Percentiles rank a stretch among this genome's conserved stretches.
phyloP scores from a whole-genome alignment of 1,140 invertebrate genomes.

The Leptestheria dahalacensis region DNA sequence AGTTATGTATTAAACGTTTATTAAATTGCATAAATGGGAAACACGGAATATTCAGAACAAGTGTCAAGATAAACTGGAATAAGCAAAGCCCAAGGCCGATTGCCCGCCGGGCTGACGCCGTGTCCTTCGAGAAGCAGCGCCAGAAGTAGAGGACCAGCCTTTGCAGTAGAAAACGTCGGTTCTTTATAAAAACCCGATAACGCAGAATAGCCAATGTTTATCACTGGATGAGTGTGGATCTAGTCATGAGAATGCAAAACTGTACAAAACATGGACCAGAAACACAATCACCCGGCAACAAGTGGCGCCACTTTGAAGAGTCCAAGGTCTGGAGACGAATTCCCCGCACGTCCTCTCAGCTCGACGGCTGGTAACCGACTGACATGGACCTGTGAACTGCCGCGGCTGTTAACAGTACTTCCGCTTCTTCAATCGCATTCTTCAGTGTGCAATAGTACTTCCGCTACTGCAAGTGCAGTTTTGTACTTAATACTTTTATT shows the following conservation, averaged over 20 bases:
- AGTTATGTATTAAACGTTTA: too few relatives aligned
- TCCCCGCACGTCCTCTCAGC: not conserved
- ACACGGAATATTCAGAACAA: not conserved
- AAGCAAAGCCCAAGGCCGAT: not conserved
- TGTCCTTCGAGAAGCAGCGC: not conserved
- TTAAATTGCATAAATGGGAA: too few relatives aligned
- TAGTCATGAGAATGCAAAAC: not conserved
- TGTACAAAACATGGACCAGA: not conserved
- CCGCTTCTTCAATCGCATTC: too few relatives aligned
- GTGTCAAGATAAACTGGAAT: not conserved
- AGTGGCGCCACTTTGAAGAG: not conserved
- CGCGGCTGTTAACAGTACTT: too few relatives aligned
- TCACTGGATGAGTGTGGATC: not conserved
- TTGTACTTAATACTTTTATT: too few relatives aligned
- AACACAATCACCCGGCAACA: not conserved
- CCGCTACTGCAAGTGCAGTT: too few relatives aligned
- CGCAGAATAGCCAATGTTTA: not conserved
- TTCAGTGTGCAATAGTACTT: too few relatives aligned
- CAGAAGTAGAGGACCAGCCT: not conserved
- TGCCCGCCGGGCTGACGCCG: not conserved
- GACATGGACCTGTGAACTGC: too few relatives aligned
- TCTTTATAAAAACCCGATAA: too few relatives aligned
- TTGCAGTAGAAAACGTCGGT: too few relatives aligned
- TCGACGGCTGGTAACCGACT: not conserved
- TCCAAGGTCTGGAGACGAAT: not conserved